Percentiles rank a stretch among this genome's conserved stretches.
These are phyloP conservation scores for Mesorhabditis sp. DNA, from an alignment of 2,888 invertebrate genomes.

Conservation along the genomic window DNA sequence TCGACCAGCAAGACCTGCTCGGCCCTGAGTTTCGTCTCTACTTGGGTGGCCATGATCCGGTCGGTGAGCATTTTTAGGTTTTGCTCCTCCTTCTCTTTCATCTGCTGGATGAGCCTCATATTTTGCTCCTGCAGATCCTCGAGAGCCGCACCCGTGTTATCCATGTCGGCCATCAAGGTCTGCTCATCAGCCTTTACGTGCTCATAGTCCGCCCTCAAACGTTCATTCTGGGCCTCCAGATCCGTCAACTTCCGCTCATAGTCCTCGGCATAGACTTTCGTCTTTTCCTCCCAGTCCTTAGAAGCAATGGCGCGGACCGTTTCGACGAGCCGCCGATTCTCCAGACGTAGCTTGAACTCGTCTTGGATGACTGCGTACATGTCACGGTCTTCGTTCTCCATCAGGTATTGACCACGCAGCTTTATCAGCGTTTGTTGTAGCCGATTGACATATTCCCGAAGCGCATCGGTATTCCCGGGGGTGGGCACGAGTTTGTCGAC, in stretches of 20 bases:
- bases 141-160: conserved; percentile 83
- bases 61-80: conserved; percentile 78
- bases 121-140: conserved; percentile 69
- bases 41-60: conserved; percentile 82
- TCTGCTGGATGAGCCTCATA: conserved; percentile 85
- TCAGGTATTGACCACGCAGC: too few species aligned
- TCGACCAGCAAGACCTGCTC: neutral
- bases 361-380: too few species aligned
- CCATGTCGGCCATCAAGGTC: conserved; percentile 94
- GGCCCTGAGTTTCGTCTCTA: neutral
- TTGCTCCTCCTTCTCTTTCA: conserved; percentile 89
- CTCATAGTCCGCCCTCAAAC: neutral
- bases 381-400: too few species aligned
- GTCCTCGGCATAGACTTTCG: conserved; percentile 66
- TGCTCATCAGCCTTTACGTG: conserved; percentile 68
- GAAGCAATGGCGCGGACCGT: neutral
- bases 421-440: too few species aligned
- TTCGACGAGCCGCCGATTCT: neutral
- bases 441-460: too few species aligned
- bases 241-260: neutral
- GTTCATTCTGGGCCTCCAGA: neutral
- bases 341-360: neutral
- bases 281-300: conserved; percentile 94
- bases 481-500: too few species aligned
- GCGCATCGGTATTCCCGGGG: too few species aligned